Conservation (phyloP, 1,140 invertebrate genomes). For the Meloidogyne chitwoodi region DNA sequence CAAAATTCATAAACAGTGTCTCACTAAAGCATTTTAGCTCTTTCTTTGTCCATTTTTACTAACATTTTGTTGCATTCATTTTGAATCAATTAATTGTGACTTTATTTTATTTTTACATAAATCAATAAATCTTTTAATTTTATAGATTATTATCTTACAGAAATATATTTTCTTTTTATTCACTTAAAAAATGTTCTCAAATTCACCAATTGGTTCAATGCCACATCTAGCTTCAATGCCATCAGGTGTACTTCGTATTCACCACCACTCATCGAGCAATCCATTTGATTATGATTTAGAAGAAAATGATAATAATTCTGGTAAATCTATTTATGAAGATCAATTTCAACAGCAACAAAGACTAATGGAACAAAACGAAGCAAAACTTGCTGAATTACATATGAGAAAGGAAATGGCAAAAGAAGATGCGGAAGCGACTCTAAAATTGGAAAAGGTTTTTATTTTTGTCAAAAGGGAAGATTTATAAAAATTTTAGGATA, state of each 20-base stretch:
- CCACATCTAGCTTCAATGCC: neutral
- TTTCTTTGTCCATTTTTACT: no score
- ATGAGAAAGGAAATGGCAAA: conserved; percentile 26
- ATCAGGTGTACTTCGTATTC: neutral
- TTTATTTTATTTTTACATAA: no score
- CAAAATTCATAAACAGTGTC: neutral
- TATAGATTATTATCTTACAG: no score
- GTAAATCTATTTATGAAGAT: conserved; percentile 14
- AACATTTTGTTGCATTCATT: no score
- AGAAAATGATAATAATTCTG: conserved; percentile 5
- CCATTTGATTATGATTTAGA: conserved; percentile 18
- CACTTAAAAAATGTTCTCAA: neutral
- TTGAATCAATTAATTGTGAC: no score
- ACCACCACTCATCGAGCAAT: neutral
- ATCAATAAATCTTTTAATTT: no score
- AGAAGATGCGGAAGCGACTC: conserved; percentile 37
- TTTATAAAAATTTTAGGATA: conserved; percentile 24
- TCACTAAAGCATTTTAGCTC: no score
- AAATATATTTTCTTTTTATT: no score
- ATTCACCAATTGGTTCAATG: neutral
- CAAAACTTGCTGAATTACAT: conserved; percentile 12
- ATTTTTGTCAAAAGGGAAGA: neutral
- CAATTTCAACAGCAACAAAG: conserved; percentile 18
- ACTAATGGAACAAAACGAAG: neutral
- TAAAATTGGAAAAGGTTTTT: conserved; percentile 28